Conservation (phyloP, 2,113 vertebrate species). For the Gasterosteus aculeatus region DNA sequence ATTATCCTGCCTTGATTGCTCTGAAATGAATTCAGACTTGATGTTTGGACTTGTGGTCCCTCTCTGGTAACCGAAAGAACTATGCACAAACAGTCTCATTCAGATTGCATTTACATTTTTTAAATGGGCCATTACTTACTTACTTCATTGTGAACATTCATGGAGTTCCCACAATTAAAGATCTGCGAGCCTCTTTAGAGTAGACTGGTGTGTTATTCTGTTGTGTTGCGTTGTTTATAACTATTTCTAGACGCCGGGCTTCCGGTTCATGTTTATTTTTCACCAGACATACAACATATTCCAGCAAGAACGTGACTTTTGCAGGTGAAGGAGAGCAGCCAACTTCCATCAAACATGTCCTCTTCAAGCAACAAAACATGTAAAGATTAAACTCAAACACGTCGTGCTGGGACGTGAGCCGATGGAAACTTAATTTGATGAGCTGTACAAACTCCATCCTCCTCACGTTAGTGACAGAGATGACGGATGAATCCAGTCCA, state of each 20-base stretch:
- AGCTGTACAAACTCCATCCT: not conserved
- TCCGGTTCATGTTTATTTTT: constrained; percentile 6
- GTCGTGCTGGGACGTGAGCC: not conserved
- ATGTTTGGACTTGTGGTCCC: constrained; percentile 4
- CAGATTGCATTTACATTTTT: constrained; percentile 36
- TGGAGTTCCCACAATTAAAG: constrained; percentile 39
- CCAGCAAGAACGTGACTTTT: not conserved
- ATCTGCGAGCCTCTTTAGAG: constrained; percentile 17
- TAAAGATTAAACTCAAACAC: not conserved
- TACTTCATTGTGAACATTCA: constrained; percentile 25
- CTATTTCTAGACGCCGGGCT: constrained; percentile 13
- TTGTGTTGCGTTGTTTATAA: constrained; percentile 35
- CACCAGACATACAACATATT: constrained; percentile 7
- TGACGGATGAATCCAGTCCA: not conserved
- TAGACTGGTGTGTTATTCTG: constrained; percentile 25
- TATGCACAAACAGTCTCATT: constrained; percentile 23
- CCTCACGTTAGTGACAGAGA: not conserved
- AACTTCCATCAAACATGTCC: not conserved
- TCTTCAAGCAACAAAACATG: not conserved
- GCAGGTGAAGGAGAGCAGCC: not conserved
- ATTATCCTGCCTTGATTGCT: not conserved
- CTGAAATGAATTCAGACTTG: not conserved
- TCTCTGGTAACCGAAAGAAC: constrained; percentile 22
- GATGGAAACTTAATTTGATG: not conserved
- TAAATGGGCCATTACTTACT: constrained; percentile 44